phyloP scores from a whole-genome alignment of 2,888 invertebrate genomes.

The Blastobasis adustella region DNA sequence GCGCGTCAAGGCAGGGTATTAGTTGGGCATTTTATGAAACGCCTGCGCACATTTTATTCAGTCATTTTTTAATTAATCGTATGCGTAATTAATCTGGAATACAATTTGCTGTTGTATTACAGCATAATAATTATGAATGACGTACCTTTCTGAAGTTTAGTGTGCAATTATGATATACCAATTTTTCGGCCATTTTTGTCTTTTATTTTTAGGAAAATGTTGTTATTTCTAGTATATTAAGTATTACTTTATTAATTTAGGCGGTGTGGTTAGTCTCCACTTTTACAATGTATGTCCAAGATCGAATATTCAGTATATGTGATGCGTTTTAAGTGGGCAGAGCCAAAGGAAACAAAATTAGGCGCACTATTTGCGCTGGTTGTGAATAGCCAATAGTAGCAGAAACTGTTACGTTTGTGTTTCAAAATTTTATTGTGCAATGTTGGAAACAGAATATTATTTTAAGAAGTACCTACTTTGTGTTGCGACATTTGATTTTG shows the following conservation, averaged over 20 bases:
- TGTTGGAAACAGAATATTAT: slow-evolving; percentile 29
- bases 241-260: slow-evolving; percentile 23
- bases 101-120: too few relatives aligned
- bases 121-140: too few relatives aligned
- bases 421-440: slow-evolving; percentile 58
- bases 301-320: slow-evolving; percentile 9
- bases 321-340: slow-evolving; percentile 7
- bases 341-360: slow-evolving; percentile 59
- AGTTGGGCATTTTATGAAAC: too few relatives aligned
- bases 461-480: slow-evolving; percentile 22
- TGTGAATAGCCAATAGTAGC: slow-evolving; percentile 49
- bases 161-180: too few relatives aligned
- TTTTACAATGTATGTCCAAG: slow-evolving; percentile 25
- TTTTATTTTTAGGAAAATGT: slow-evolving; percentile 22
- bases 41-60: too few relatives aligned
- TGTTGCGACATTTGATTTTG: too few relatives aligned
- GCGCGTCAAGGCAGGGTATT: too few relatives aligned
- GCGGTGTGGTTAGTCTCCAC: slow-evolving; percentile 20
- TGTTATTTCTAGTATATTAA: slow-evolving; percentile 23
- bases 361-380: slow-evolving; percentile 39
- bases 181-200: slow-evolving; percentile 15
- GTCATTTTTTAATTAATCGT: too few relatives aligned
- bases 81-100: too few relatives aligned
- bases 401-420: slow-evolving; percentile 51
- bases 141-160: too few relatives aligned